Conservation (phyloP, 1,140 invertebrate species). For the Drosophila pachea region DNA sequence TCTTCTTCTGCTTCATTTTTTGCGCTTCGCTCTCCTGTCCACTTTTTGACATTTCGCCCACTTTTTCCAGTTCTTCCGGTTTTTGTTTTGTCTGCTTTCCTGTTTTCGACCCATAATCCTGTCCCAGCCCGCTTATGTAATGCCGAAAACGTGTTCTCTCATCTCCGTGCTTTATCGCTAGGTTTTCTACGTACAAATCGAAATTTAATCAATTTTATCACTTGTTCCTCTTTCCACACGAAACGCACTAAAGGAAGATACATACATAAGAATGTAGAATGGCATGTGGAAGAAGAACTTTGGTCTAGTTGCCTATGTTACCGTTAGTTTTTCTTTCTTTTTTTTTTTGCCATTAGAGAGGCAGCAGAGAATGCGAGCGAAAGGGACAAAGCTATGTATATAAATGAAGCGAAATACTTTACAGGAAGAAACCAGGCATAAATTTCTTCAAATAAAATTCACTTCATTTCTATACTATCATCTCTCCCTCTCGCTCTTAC, state of each 20-base stretch:
- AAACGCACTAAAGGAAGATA: not conserved
- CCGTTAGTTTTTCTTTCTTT: not conserved
- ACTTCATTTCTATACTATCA: too few relatives aligned
- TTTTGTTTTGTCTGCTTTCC: slow-evolving; percentile 75
- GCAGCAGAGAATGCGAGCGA: too few relatives aligned
- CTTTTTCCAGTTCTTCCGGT: slow-evolving; percentile 77
- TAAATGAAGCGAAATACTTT: too few relatives aligned
- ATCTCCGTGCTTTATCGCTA: slow-evolving; percentile 61
- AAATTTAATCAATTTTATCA: slow-evolving; percentile 56
- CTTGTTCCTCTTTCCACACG: slow-evolving; percentile 4
- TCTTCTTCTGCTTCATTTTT: slow-evolving; percentile 13
- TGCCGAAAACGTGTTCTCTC: slow-evolving; percentile 64
- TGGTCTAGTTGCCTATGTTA: too few relatives aligned
- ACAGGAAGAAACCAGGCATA: too few relatives aligned
- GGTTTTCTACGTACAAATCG: slow-evolving; percentile 54
- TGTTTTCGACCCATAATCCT: slow-evolving; percentile 74
- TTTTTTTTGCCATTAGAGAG: not conserved
- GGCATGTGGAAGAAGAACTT: too few relatives aligned
- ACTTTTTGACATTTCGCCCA: slow-evolving; percentile 76
- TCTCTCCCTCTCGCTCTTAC: too few relatives aligned
- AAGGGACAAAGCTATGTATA: too few relatives aligned
- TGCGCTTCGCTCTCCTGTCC: slow-evolving; percentile 46
- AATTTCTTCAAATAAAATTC: too few relatives aligned
- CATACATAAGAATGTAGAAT: not conserved
- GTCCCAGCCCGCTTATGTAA: slow-evolving; percentile 63